Evolutionary conservation across 92 coral and sea anemone species (phyloP), one percentile per base, ranked within the genome.

Genomic region (Palythoa heliodiscus): DNA sequence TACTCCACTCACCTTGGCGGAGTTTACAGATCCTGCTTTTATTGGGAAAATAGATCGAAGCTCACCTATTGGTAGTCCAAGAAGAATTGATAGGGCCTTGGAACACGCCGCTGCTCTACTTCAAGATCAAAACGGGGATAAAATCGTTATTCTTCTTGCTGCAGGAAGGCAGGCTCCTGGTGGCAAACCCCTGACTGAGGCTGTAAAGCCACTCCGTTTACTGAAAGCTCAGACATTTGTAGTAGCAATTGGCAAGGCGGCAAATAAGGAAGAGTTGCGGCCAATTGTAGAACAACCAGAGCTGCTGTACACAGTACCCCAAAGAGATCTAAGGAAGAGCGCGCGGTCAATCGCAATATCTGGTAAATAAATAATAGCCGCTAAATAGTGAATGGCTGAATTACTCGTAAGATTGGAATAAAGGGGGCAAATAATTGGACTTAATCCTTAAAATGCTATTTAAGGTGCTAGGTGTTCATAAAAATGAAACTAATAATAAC

Each of bases 141-240:
- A 79, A 50, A 79, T 79, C 63, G 84, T 79, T 25, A 79, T 79
- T 67, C 84, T 79, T 43, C 40, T 79, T 37, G 58, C 84, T 63
- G 84, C 84, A 4, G 84, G 84, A 47, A 79, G 38, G 29, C 84
- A 79, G 72, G 73, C 73, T 12, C 73, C 84, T 63, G 84, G 84
- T 11, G 84, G 73, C 7, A 79, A 79, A 25, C 73, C 73, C 7
- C 84, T 79, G 5, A 52, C 38, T 37, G 84, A 79, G 23, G 84
- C 84, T 2, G 84, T 79, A 54, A 63, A 79, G 20, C 84, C 73
- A 11, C 84, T 79, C 23, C 73, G 72, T 17, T 64, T 55, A 4
- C 24, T 79, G 20, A n/a, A 47, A 48, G 84, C 84, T 11, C 37
- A 63, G 37, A 79, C 84, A 17, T 79, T 63, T 39, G 84, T 79